Evolutionary conservation across 1,140 invertebrate species (phyloP).

Genomic region (Agraylea sexmaculata): DNA sequence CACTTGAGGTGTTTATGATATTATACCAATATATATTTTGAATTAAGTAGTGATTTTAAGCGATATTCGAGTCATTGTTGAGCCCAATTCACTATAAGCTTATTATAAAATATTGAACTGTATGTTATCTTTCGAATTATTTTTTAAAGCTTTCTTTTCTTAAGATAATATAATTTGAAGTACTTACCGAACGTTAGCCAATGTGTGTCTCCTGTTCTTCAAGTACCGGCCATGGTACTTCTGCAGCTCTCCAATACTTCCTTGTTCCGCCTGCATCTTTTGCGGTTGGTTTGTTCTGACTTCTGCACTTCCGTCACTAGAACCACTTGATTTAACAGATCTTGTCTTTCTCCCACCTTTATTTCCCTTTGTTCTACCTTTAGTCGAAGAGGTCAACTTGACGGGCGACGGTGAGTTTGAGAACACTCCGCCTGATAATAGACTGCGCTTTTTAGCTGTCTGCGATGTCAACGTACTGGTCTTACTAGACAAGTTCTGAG

Average conservation of each 20-base stretch:
- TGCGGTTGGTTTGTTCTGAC: slow-evolving; percentile 31
- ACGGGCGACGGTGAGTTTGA: slow-evolving; percentile 32
- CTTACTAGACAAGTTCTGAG: slow-evolving; percentile 34
- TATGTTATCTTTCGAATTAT: too few species aligned
- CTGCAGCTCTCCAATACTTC: slow-evolving; percentile 73
- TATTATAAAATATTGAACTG: too few species aligned
- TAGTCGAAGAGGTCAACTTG: slow-evolving; percentile 36
- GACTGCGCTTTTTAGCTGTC: slow-evolving; percentile 16
- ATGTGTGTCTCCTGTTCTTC: slow-evolving; percentile 68
- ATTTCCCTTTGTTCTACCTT: slow-evolving; percentile 33
- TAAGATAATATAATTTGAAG: slow-evolving; percentile 5
- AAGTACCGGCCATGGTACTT: slow-evolving; percentile 74
- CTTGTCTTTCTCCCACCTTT: slow-evolving; percentile 32
- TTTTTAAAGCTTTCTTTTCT: too few species aligned
- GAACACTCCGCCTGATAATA: slow-evolving; percentile 23
- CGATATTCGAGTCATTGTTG: too few species aligned
- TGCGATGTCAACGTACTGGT: slow-evolving; percentile 19
- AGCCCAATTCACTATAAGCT: not conserved
- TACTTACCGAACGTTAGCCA: slow-evolving; percentile 80
- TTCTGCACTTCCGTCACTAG: slow-evolving; percentile 29
- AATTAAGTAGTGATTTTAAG: too few species aligned
- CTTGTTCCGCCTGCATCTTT: slow-evolving; percentile 81
- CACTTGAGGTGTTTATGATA: too few species aligned
- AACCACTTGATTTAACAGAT: slow-evolving; percentile 27
- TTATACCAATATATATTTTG: too few species aligned